phyloP scores from a whole-genome alignment of 1,140 invertebrate genomes.

The Rhizoglyphus robini region DNA sequence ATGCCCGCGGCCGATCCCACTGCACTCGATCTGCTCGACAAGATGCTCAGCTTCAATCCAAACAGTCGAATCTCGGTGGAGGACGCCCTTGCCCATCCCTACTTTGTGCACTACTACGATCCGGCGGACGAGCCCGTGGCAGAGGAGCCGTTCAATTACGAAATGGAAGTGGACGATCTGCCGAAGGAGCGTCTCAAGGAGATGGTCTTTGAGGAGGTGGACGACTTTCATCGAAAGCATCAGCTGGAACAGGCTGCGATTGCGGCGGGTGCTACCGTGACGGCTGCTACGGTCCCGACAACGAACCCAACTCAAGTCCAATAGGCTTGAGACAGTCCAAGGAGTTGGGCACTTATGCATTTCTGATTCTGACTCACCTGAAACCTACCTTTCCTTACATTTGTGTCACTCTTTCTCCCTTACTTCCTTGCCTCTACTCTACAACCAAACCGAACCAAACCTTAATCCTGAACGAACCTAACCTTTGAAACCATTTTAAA shows the following conservation, averaged over 20 bases:
- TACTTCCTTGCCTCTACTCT: too few relatives aligned
- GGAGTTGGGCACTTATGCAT: too few relatives aligned
- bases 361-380: too few relatives aligned
- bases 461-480: too few relatives aligned
- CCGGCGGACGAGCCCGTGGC: slow-evolving; percentile 97
- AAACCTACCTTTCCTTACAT: too few relatives aligned
- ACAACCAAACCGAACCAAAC: too few relatives aligned
- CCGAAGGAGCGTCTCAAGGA: slow-evolving; percentile 93
- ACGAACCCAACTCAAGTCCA: slow-evolving; percentile 98
- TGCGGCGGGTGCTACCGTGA: too few relatives aligned
- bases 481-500: too few relatives aligned
- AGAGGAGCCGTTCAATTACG: slow-evolving; percentile 93
- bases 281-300: slow-evolving; percentile 99
- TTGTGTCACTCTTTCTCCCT: too few relatives aligned
- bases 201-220: slow-evolving; percentile 91
- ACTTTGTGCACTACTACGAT: slow-evolving; percentile 98
- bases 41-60: slow-evolving; percentile 98
- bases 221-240: slow-evolving; percentile 49
- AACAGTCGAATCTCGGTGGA: slow-evolving; percentile 92
- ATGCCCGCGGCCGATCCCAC: slow-evolving; percentile 85
- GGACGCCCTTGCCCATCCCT: slow-evolving; percentile 93
- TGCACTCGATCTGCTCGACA: slow-evolving; percentile 89
- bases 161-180: slow-evolving; percentile 95
- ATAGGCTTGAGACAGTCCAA: slow-evolving; percentile 84
- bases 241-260: background rate